A percentile compares a stretch with the other conserved stretches of the same genome.
Evolutionary conservation across 2,888 invertebrate genomes (phyloP).

Genomic region (Hecatera dysodea): DNA sequence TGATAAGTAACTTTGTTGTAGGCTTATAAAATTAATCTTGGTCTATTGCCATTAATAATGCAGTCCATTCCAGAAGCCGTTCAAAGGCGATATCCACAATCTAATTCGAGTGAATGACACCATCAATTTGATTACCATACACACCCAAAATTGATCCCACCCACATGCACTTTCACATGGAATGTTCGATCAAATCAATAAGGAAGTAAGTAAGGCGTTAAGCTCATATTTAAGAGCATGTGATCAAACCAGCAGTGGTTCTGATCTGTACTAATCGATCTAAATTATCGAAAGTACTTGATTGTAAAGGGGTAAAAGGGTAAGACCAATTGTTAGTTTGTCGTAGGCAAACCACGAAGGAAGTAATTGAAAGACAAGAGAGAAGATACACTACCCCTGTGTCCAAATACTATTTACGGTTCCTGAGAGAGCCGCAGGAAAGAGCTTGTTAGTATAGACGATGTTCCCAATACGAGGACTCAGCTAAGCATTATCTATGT

Average conservation of each 20-base stretch:
- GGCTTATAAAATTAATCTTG: background rate
- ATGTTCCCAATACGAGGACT: no score
- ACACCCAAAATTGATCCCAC: constrained; percentile 21
- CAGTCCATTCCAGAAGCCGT: constrained; percentile 12
- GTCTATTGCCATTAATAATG: background rate
- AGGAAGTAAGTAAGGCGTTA: background rate
- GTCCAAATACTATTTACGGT: no score
- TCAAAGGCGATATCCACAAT: constrained; percentile 17
- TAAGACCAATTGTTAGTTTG: no score
- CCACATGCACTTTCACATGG: constrained; percentile 38
- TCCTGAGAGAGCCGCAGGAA: no score
- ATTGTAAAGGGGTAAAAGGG: no score
- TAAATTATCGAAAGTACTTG: background rate
- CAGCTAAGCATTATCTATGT: no score
- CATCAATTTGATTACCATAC: constrained; percentile 34
- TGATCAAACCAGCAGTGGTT: background rate
- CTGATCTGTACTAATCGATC: background rate
- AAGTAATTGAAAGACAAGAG: no score
- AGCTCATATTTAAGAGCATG: background rate
- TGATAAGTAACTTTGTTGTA: background rate
- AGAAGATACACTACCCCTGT: no score
- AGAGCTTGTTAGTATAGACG: no score
- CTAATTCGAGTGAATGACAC: constrained; percentile 34
- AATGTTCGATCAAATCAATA: constrained; percentile 5
- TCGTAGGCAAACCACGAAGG: no score